Evolutionary conservation across 2,888 invertebrate genomes (phyloP).

Genomic region (Sisyra nigra): DNA sequence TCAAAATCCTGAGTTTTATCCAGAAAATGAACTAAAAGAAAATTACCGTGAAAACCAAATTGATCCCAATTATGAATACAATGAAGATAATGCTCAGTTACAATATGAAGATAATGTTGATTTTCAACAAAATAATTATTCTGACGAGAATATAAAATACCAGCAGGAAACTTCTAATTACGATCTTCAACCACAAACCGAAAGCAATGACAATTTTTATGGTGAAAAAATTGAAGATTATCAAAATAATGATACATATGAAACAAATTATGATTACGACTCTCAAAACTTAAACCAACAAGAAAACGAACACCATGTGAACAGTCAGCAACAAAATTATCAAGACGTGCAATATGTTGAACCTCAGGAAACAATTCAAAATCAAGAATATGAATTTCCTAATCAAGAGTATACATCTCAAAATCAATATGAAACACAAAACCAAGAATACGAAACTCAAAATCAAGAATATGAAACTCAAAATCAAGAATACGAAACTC

Average conservation of each 20-base stretch:
- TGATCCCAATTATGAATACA: too few relatives aligned
- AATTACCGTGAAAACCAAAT: too few relatives aligned
- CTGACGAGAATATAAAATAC: not conserved
- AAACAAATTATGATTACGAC: not conserved
- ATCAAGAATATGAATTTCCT: not conserved
- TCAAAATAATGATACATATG: conserved; percentile 8
- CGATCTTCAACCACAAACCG: not conserved
- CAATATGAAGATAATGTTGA: too few relatives aligned
- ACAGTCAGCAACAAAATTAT: not conserved
- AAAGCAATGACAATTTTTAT: not conserved
- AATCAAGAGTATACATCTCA: not conserved
- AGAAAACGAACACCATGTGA: not conserved
- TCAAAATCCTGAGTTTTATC: too few relatives aligned
- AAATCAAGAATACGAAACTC: not conserved
- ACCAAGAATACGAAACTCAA: not conserved
- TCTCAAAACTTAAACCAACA: not conserved
- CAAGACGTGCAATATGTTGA: not conserved
- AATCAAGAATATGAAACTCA: not conserved
- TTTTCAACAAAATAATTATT: not conserved
- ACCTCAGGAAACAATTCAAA: not conserved
- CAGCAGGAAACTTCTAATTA: not conserved
- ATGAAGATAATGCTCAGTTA: too few relatives aligned
- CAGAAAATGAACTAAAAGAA: too few relatives aligned
- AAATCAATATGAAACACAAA: not conserved
- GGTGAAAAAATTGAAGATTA: conserved; percentile 9